Evolutionary conservation across 2,113 vertebrate genomes (phyloP).

Genomic region (Isurus oxyrinchus): DNA sequence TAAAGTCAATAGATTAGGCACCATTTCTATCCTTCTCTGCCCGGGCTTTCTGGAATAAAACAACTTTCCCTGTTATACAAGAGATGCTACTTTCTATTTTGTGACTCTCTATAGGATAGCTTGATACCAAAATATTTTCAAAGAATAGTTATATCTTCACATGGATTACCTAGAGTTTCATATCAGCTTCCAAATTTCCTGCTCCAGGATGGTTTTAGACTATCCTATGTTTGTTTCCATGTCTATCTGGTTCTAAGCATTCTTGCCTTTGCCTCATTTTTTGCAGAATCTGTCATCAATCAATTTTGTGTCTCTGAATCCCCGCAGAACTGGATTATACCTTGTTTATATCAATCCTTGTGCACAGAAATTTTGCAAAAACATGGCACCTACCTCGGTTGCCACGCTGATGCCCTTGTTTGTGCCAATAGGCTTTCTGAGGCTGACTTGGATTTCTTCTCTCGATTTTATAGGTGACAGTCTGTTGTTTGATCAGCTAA

Average conservation of each 20-base stretch:
- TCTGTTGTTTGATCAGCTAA: background rate
- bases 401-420: background rate
- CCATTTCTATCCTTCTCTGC: too few relatives aligned
- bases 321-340: background rate
- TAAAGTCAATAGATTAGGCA: too few relatives aligned
- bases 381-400: background rate
- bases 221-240: background rate
- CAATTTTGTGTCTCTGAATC: background rate
- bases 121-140: background rate
- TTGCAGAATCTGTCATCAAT: background rate
- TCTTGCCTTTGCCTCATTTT: background rate
- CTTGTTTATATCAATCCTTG: too few relatives aligned
- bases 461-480: background rate
- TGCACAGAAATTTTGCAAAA: background rate
- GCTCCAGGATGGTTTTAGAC: background rate
- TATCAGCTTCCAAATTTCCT: background rate
- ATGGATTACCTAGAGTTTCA: background rate
- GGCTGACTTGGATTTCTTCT: background rate
- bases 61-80: background rate
- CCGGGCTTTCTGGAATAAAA: too few relatives aligned
- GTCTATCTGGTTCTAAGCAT: background rate
- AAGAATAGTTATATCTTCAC: background rate
- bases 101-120: background rate
- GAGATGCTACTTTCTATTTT: background rate
- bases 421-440: background rate